Conservation (phyloP, 2,888 invertebrate genomes). For the Luperina nickerlii region DNA sequence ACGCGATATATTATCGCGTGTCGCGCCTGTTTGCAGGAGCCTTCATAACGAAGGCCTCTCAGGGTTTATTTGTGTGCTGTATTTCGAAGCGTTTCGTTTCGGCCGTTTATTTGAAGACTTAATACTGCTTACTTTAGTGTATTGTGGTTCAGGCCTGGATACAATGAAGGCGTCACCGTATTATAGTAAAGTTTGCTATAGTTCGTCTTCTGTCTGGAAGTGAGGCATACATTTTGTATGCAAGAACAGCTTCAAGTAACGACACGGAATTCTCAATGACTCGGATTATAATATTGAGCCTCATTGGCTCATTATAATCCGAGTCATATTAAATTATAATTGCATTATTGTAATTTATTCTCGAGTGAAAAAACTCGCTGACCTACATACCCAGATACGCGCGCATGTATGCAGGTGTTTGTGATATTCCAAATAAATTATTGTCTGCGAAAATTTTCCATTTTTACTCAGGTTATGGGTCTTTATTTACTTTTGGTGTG, state of each 20-base stretch:
- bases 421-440: conserved; percentile 24
- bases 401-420: conserved; percentile 29
- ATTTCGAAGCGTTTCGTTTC: not conserved
- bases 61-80: not conserved
- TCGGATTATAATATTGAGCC: conserved; percentile 25
- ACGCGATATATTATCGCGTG: too few relatives aligned
- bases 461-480: not conserved
- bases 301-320: too few relatives aligned
- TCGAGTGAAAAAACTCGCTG: conserved; percentile 36
- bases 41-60: not conserved
- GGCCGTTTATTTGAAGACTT: not conserved
- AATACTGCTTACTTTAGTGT: not conserved
- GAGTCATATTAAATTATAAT: conserved; percentile 27
- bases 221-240: not conserved
- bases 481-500: not conserved
- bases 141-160: not conserved
- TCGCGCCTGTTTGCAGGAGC: too few relatives aligned
- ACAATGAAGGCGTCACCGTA: not conserved
- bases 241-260: not conserved
- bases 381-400: conserved; percentile 39
- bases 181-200: not conserved
- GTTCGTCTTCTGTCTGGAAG: not conserved
- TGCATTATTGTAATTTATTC: conserved; percentile 44
- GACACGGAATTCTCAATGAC: conserved; percentile 17
- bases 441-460: conserved; percentile 6